A percentile compares a stretch with the other conserved stretches of the same genome.
Conservation (phyloP, 2,797 vertebrate genomes). For the Melanotaenia boesemani region DNA sequence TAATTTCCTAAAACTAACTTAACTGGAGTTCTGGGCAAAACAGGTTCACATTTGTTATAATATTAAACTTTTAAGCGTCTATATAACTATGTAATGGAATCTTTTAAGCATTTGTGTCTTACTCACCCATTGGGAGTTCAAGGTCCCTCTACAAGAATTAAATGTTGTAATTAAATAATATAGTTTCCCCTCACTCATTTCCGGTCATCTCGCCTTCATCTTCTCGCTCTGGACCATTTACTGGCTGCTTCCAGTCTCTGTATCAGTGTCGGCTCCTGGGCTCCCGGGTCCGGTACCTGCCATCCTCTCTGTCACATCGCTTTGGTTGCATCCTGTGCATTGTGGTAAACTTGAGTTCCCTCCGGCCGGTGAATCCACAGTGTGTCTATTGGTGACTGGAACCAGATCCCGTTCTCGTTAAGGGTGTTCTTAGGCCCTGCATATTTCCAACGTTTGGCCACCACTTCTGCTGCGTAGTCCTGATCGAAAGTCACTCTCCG, state of each 20-base stretch:
- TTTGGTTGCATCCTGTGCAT: background rate
- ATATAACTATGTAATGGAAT: background rate
- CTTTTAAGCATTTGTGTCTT: background rate
- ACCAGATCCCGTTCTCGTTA: background rate
- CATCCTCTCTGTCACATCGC: background rate
- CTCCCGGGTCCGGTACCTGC: no score
- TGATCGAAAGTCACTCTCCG: background rate
- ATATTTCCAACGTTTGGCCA: background rate
- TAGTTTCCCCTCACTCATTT: no score
- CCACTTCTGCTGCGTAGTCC: background rate
- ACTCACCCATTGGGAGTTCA: no score
- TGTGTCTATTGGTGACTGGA: conserved; percentile 5
- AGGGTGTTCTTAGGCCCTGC: background rate
- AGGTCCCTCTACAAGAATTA: no score
- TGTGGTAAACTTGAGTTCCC: background rate
- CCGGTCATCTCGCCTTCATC: no score
- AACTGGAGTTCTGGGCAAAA: background rate
- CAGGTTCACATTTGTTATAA: background rate
- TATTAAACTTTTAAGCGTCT: no score
- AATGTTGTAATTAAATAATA: no score
- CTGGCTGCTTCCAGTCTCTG: background rate
- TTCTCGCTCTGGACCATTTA: background rate
- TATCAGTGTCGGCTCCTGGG: background rate
- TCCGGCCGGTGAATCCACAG: background rate
- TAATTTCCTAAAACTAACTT: background rate